phyloP scores from a whole-genome alignment of 1,140 invertebrate species.

The Sesamia nonagrioides region DNA sequence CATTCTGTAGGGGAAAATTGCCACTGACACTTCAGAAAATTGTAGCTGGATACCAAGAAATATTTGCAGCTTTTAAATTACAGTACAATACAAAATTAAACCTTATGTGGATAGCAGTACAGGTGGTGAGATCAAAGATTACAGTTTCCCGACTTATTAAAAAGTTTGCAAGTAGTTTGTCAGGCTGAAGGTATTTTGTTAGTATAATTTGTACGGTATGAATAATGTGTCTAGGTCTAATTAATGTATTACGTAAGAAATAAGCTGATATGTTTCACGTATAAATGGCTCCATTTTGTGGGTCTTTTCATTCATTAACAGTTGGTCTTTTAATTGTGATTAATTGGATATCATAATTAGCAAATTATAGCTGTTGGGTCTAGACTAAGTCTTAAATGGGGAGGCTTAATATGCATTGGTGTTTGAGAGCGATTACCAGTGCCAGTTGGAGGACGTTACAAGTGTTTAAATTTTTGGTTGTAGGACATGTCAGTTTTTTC shows the following conservation, averaged over 20 bases:
- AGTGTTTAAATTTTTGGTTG: too few relatives aligned
- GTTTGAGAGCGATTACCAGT: too few relatives aligned
- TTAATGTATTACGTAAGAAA: slow-evolving; percentile 28
- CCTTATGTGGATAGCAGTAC: not conserved
- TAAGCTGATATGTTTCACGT: slow-evolving; percentile 16
- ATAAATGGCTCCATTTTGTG: not conserved
- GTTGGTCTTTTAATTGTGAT: too few relatives aligned
- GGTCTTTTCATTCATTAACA: not conserved
- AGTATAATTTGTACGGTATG: slow-evolving; percentile 42
- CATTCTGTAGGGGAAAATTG: slow-evolving; percentile 48
- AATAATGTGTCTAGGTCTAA: slow-evolving; percentile 40
- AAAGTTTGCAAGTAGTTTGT: slow-evolving; percentile 42
- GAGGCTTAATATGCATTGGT: too few relatives aligned
- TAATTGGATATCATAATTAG: too few relatives aligned
- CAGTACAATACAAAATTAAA: not conserved
- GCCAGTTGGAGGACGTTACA: too few relatives aligned
- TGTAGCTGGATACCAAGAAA: slow-evolving; percentile 33
- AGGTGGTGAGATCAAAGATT: not conserved
- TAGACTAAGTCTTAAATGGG: too few relatives aligned
- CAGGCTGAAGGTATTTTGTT: slow-evolving; percentile 41
- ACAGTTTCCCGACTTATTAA: slow-evolving; percentile 2
- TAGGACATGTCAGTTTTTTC: too few relatives aligned
- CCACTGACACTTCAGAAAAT: slow-evolving; percentile 55
- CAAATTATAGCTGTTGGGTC: too few relatives aligned
- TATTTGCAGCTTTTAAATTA: slow-evolving; percentile 14